These are phyloP conservation scores for Hormaphis cornu DNA, from an alignment of 1,140 invertebrate genomes.

Conservation along the genomic window DNA sequence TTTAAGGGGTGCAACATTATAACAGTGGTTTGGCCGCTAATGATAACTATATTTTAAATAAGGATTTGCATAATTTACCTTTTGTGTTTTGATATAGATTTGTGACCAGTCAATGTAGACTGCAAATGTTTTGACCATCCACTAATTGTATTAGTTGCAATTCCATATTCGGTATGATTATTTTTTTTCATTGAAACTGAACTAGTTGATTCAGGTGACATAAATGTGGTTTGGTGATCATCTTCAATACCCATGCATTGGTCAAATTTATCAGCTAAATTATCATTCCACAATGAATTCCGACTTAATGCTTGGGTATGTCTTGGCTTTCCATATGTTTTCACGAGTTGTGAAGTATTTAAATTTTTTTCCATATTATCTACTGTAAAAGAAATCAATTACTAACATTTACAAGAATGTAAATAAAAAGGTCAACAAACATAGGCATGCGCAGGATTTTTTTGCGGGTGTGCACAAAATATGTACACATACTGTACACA, in stretches of 20 bases:
- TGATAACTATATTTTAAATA: too few species aligned
- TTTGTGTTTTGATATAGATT: not conserved
- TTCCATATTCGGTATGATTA: not conserved
- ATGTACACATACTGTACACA: too few species aligned
- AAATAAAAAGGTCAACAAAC: too few species aligned
- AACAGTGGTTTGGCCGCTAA: too few species aligned
- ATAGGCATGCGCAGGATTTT: too few species aligned
- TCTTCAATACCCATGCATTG: conserved; percentile 16
- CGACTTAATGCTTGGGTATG: not conserved
- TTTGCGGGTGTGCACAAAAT: too few species aligned
- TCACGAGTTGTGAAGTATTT: conserved; percentile 9
- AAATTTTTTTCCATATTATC: not conserved
- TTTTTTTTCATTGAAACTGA: not conserved
- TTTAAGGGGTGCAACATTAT: too few species aligned
- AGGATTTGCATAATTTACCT: not conserved
- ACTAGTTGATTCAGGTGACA: conserved; percentile 4
- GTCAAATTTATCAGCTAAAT: conserved; percentile 8
- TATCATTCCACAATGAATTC: conserved; percentile 3
- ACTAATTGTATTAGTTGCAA: not conserved
- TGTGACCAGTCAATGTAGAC: not conserved
- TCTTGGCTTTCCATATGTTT: conserved; percentile 18
- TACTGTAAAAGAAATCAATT: conserved; percentile 21
- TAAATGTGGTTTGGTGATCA: conserved; percentile 16
- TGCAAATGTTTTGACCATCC: conserved; percentile 15
- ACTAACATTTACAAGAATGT: not conserved